phyloP scores from a whole-genome alignment of 23 tunicate genomes.

The Oikopleura dioica region DNA sequence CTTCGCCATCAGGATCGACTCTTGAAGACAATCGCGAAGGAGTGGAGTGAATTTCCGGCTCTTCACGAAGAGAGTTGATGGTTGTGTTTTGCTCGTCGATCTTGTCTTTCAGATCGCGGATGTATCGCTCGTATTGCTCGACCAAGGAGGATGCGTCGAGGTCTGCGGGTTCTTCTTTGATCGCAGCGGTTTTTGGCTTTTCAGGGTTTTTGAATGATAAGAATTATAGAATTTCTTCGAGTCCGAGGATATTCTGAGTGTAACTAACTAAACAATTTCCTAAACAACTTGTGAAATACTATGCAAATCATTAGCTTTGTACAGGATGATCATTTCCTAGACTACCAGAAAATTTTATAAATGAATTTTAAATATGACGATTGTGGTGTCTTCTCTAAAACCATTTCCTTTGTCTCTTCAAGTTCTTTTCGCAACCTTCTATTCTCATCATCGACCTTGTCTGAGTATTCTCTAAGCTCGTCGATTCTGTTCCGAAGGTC shows the following conservation, averaged over 20 bases:
- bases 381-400: too few species aligned
- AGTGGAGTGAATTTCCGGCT: neutral
- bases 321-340: too few species aligned
- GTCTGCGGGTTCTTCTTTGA: too few species aligned
- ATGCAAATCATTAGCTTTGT: too few species aligned
- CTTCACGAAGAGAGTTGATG: neutral
- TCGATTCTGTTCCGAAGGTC: neutral
- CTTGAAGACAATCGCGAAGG: neutral
- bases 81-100: constrained; percentile 8
- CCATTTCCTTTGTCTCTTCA: neutral
- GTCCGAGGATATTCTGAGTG: too few species aligned
- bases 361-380: too few species aligned
- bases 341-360: too few species aligned
- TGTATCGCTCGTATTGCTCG: neutral
- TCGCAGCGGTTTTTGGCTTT: too few species aligned
- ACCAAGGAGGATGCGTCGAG: constrained; percentile 4
- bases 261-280: too few species aligned
- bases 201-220: too few species aligned
- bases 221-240: too few species aligned
- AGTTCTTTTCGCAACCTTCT: neutral
- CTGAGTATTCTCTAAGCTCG: neutral
- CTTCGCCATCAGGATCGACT: constrained; percentile 3
- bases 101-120: constrained; percentile 5
- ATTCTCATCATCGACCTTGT: neutral
- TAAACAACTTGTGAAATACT: too few species aligned